Conservation (phyloP, 2,888 invertebrate species). For the Arctia plantaginis region DNA sequence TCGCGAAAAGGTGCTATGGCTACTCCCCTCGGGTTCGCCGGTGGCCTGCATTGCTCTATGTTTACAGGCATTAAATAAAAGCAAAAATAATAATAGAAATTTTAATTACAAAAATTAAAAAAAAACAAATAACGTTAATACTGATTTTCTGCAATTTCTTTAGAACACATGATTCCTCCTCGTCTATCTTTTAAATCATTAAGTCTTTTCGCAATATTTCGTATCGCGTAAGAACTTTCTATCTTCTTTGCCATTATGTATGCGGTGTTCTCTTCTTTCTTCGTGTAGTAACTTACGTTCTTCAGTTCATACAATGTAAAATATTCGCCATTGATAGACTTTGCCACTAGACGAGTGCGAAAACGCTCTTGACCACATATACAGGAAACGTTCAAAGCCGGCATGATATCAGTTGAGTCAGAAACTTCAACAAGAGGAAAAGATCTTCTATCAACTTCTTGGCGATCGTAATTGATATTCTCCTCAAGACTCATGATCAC, state of each 20-base stretch:
- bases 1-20: too few species aligned
- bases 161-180: conserved; percentile 15
- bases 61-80: background rate
- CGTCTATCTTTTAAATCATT: background rate
- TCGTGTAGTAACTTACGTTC: conserved; percentile 12
- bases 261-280: conserved; percentile 7
- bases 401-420: background rate
- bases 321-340: conserved; percentile 7
- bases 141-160: conserved; percentile 14
- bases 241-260: conserved; percentile 13
- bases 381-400: conserved; percentile 2
- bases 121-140: background rate
- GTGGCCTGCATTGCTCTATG: too few species aligned
- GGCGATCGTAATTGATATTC: conserved; percentile 14
- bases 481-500: conserved; percentile 5
- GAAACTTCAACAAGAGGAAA: conserved; percentile 6
- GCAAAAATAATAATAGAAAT: background rate
- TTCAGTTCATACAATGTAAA: conserved; percentile 9
- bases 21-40: too few species aligned
- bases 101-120: background rate
- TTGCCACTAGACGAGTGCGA: conserved; percentile 2
- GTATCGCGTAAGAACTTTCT: conserved; percentile 8
- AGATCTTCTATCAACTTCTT: conserved; percentile 8
- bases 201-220: background rate
- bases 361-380: background rate